Evolutionary conservation across 2,888 invertebrate species (phyloP), one percentile per base, ranked within the genome.

Genomic region (Hedychridium roseum): DNA sequence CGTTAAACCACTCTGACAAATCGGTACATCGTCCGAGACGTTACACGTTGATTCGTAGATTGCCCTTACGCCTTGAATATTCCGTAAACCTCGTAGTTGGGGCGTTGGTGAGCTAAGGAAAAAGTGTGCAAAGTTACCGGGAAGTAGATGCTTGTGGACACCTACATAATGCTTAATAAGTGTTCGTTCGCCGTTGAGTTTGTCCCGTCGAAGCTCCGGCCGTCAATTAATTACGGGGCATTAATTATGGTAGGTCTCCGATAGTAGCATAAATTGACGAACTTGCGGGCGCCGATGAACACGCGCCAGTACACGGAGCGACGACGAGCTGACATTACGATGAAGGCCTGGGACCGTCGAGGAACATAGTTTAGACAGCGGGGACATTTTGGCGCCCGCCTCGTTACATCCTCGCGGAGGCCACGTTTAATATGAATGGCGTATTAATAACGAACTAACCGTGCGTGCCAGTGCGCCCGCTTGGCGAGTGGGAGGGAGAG

Each of bases 391-490:
- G 54, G 49, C 57, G 28, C 59, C 36, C 36, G 45, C 50, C 50
- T 54, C 54, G 64, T 69, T 67, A 63, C 42, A 30, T 34, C 52
- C 41, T 46, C 41, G 55, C 65, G 50, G 66, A 61, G 64, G 58
- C 54, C 42, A 59, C 51, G 53, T 74, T 77, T 73, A 77, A 77
- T 77, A 77, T 77, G 73, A 76, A 77, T 77, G 72, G 76, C 71
- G 66, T 73, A 76, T 77, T 75, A 76, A 77, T 76, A 76, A 74
- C 71, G 70, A 70, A 74, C 73, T 70, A 74, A 70, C 73, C 68
- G 65, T 64, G 68, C 61, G 67, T 63, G n/a, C n/a, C n/a, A n/a
- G n/a, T n/a, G n/a, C n/a, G n/a, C n/a, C n/a, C n/a, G n/a, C n/a
- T n/a, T n/a, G n/a, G n/a, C n/a, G n/a, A n/a, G n/a, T n/a, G n/a